A percentile compares a stretch with the other conserved stretches of the same genome.
Evolutionary conservation across 2,113 vertebrate genomes (phyloP).

Genomic region (Myotis lucifugus): DNA sequence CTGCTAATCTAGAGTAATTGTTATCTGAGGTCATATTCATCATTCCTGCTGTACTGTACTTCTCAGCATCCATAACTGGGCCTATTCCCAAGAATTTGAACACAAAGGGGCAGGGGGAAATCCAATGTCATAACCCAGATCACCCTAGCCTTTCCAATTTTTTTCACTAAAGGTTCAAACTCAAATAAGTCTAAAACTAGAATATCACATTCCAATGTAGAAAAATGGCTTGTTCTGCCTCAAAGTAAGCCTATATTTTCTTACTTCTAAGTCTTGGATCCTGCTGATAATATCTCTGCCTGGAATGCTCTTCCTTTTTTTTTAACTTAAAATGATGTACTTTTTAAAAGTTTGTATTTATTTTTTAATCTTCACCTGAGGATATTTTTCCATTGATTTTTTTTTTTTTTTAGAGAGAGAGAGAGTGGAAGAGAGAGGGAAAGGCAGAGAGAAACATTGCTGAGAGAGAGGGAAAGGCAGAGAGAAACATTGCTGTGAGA

Average conservation of each 20-base stretch:
- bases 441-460: too few species aligned
- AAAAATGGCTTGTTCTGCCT: not conserved
- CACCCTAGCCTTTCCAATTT: not conserved
- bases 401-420: too few species aligned
- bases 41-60: not conserved
- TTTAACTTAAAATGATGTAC: too few species aligned
- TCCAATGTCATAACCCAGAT: not conserved
- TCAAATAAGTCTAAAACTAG: constrained; percentile 36
- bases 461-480: too few species aligned
- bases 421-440: too few species aligned
- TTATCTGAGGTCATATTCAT: not conserved
- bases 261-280: not conserved
- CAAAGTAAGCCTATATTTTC: not conserved
- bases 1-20: not conserved
- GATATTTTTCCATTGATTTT: too few species aligned
- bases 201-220: not conserved
- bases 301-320: not conserved
- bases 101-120: too few species aligned
- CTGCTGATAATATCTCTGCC: not conserved
- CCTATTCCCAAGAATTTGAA: not conserved
- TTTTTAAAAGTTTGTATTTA: too few species aligned
- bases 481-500: too few species aligned
- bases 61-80: not conserved
- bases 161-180: not conserved
- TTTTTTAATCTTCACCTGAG: too few species aligned